These are phyloP conservation scores for Thereva unica DNA, from an alignment of 2,888 invertebrate genomes.

Conservation along the genomic window DNA sequence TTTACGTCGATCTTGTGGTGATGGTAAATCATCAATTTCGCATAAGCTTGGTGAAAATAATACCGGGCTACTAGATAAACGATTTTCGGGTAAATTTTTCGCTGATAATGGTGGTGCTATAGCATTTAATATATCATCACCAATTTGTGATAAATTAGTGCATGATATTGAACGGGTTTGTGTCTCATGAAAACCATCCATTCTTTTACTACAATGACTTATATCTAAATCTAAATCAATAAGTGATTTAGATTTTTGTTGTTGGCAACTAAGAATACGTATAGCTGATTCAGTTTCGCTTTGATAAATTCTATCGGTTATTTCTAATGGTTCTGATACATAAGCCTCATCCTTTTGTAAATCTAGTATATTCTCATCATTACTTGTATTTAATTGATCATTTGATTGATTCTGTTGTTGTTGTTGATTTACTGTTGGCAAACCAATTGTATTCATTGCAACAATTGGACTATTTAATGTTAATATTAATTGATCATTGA, in stretches of 20 bases:
- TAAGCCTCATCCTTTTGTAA: constrained; percentile 54
- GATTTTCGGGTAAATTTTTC: constrained; percentile 35
- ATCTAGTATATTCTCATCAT: constrained; percentile 46
- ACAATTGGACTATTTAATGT: constrained; percentile 43
- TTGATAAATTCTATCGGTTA: constrained; percentile 50
- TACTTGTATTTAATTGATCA: constrained; percentile 37
- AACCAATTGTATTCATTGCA: constrained; percentile 55
- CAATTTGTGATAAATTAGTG: constrained; percentile 43
- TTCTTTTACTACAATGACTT: constrained; percentile 3
- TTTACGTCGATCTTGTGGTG: constrained; percentile 44
- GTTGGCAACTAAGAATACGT: constrained; percentile 31
- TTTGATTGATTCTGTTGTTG: constrained; percentile 1
- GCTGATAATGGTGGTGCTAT: constrained; percentile 37
- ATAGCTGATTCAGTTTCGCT: constrained; percentile 38
- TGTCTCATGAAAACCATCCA: constrained; percentile 40
- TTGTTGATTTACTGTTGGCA: constrained; percentile 43
- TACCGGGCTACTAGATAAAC: constrained; percentile 45
- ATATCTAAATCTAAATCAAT: constrained; percentile 37
- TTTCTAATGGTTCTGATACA: constrained; percentile 55
- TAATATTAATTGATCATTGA: constrained; percentile 24
- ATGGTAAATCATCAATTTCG: constrained; percentile 46
- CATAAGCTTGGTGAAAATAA: constrained; percentile 49
- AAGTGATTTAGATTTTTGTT: constrained; percentile 46
- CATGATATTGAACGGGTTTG: constrained; percentile 48
- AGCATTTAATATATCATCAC: constrained; percentile 38